Base-by-base conservation (phyloP, 2,797 vertebrate genomes). In the Lagodon rhomboides region DNA sequence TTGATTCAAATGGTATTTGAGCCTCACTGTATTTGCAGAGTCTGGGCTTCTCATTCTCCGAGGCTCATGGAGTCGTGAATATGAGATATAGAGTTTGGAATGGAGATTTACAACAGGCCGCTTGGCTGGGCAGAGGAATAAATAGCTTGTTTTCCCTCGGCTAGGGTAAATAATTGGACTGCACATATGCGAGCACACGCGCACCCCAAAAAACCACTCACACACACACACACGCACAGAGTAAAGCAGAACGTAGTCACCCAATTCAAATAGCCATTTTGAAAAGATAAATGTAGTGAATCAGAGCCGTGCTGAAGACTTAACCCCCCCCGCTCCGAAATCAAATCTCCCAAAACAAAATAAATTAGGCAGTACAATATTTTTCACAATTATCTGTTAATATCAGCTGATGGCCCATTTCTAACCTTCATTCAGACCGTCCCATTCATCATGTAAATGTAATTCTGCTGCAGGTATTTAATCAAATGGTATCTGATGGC, bases 381-480 rank as follows among this genome's bases (percentile, higher is more conserved):
- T 95, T 96, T 93, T 92, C 90, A 92, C 93, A 95, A 91, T 96
- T 96, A 96, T 95, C 95, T 91, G 93, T 91, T 95, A 89, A 95
- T 96, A 97, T 96, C 95, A 95, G 94, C 94, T 94, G 94, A 95
- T 96, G 93, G 95, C 94, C 94, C 86, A 92, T 95, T 95, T 83
- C 93, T 95, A 95, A 96, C 95, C 96, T 96, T 96, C 95, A 95
- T 94, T 93, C 92, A 85, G 94, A 88, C 83, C 75, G 80, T 77
- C 87, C 93, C 95, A 97, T 97, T 97, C 95, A 97, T 97, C 97
- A 98, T 93, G 83, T 93, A 96, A 97, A 98, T 97, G 96, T 95
- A 96, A 97, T 97, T 97, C 96, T 95, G 95, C 95, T 92, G 93
- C 94, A 96, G 96, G 96, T 97, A 96, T 97, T 98, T 97, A 97